phyloP scores from a whole-genome alignment of 35 echinoderm and acorn worm genomes.

The Chiridota heheva region DNA sequence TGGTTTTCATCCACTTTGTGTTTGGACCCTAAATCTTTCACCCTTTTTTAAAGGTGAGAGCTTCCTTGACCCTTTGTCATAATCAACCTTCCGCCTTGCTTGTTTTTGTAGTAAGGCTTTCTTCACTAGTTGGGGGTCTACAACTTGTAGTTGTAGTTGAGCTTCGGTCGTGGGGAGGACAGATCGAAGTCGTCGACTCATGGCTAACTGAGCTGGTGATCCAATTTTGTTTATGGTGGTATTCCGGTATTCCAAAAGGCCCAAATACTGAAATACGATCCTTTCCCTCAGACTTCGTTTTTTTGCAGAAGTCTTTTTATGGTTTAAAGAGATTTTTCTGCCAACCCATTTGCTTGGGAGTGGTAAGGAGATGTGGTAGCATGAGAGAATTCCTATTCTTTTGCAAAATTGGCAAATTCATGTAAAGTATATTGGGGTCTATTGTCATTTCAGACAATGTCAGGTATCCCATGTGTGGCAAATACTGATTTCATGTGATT shows the following conservation, averaged over 20 bases:
- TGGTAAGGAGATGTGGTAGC: conserved; percentile 20
- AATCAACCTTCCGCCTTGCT: no score
- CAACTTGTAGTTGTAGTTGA: no score
- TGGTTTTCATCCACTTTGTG: no score
- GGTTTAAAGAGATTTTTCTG: conserved; percentile 38
- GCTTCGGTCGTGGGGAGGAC: no score
- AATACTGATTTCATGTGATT: conserved; percentile 33
- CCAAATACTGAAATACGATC: conserved; percentile 23
- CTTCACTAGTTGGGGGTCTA: no score
- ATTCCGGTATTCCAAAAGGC: conserved; percentile 26
- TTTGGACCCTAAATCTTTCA: no score
- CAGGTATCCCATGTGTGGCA: conserved; percentile 42
- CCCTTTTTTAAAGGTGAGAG: no score
- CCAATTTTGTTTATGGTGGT: background rate
- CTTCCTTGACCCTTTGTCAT: no score
- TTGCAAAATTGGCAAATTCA: conserved; percentile 18
- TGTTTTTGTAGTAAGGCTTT: no score
- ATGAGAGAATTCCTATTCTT: conserved; percentile 20
- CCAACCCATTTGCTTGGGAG: conserved; percentile 30
- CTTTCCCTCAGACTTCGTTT: background rate
- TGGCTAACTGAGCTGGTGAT: no score
- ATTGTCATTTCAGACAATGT: conserved; percentile 37
- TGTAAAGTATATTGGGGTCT: conserved; percentile 31
- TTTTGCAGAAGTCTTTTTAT: conserved; percentile 10
- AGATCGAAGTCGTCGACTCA: no score